Percentiles rank a stretch among this genome's conserved stretches.
Conservation (phyloP, 2,113 vertebrate genomes). For the Aleadryas rufinucha region DNA sequence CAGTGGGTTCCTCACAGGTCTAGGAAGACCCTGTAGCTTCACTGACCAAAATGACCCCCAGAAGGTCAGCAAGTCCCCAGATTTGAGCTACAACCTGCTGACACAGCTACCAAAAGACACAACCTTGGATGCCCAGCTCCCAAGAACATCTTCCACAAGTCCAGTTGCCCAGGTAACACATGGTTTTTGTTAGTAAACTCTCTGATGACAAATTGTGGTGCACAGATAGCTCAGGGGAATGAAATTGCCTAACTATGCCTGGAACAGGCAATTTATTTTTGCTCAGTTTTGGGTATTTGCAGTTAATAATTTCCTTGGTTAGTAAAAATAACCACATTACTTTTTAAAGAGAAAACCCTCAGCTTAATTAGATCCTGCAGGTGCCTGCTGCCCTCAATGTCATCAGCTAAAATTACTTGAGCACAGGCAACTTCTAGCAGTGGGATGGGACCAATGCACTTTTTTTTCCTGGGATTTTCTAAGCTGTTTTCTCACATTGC, state of each 20-base stretch:
- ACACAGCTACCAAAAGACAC: not conserved
- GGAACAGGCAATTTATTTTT: not conserved
- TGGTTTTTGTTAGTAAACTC: not conserved
- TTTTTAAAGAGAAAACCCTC: not conserved
- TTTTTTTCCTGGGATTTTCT: not conserved
- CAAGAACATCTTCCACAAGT: not conserved
- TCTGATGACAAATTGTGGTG: not conserved
- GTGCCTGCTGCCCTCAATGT: not conserved
- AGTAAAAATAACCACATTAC: not conserved
- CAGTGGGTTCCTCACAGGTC: not conserved
- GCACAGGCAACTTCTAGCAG: not conserved
- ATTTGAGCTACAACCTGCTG: not conserved
- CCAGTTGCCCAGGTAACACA: not conserved
- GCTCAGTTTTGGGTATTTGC: not conserved
- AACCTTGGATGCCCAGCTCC: not conserved
- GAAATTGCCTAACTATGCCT: not conserved
- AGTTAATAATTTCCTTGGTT: not conserved
- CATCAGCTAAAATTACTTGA: not conserved
- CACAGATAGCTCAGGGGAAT: not conserved
- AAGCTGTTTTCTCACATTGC: not conserved
- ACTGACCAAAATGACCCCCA: not conserved
- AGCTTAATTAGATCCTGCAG: not conserved
- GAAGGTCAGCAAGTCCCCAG: not conserved
- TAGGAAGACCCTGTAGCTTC: not conserved
- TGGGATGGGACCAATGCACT: not conserved